Percentiles rank a stretch among this genome's conserved stretches.
These are phyloP conservation scores for Trinorchestia longiramus DNA, from an alignment of 1,140 invertebrate species.

Conservation along the genomic window DNA sequence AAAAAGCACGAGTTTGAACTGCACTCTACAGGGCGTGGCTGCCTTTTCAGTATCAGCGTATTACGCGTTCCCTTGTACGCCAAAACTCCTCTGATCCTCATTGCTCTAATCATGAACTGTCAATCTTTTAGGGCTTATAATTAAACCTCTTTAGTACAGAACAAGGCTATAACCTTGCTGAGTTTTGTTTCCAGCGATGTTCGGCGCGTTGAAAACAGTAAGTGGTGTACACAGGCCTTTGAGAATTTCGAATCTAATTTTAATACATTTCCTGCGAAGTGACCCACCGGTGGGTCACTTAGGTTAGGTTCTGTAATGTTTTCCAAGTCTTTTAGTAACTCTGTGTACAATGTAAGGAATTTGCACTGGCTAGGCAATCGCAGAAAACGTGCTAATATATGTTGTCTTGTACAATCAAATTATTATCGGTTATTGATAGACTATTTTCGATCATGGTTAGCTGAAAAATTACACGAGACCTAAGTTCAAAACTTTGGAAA, in stretches of 20 bases:
- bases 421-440: not conserved
- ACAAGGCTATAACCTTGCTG: not conserved
- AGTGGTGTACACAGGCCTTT: not conserved
- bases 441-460: not conserved
- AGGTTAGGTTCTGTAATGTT: too few species aligned
- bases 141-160: not conserved
- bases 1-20: not conserved
- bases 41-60: not conserved
- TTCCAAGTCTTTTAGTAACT: too few species aligned
- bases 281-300: too few species aligned
- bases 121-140: not conserved
- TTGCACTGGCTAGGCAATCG: too few species aligned
- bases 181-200: not conserved
- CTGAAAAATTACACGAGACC: not conserved
- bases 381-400: too few species aligned
- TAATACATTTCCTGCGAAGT: too few species aligned
- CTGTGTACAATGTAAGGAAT: too few species aligned
- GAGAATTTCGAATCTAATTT: not conserved
- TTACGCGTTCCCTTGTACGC: not conserved
- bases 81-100: not conserved
- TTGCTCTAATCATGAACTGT: not conserved
- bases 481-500: not conserved
- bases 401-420: not conserved
- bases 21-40: not conserved
- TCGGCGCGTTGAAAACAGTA: not conserved